phyloP scores from a whole-genome alignment of 2,113 vertebrate genomes.

The Rhabdomys dilectus region DNA sequence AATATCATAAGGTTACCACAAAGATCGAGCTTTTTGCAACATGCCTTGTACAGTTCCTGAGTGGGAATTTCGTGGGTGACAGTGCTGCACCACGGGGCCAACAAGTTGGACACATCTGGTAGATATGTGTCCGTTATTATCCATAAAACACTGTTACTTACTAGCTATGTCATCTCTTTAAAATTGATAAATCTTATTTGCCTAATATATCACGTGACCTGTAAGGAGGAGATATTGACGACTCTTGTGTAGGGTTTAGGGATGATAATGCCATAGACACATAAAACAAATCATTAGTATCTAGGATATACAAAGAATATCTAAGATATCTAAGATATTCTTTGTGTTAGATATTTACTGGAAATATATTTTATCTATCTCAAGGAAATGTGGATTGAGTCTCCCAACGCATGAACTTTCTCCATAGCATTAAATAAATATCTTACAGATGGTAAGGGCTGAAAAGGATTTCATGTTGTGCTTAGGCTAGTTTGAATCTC shows the following conservation, averaged over 20 bases:
- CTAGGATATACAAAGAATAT: not conserved
- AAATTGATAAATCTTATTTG: conserved; percentile 9
- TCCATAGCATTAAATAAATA: not conserved
- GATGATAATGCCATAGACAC: conserved; percentile 19
- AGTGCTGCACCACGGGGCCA: not conserved
- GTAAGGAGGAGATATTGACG: not conserved
- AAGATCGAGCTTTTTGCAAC: not conserved
- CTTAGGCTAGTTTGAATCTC: not conserved
- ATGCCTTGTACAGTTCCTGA: not conserved
- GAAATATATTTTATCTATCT: conserved; percentile 27
- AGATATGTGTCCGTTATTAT: not conserved
- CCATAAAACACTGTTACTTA: not conserved
- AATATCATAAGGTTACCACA: not conserved
- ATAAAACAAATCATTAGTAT: not conserved
- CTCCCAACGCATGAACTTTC: not conserved
- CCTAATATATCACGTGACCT: not conserved
- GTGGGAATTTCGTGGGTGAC: not conserved
- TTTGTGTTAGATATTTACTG: not conserved
- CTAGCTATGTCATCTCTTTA: not conserved
- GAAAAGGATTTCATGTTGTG: not conserved
- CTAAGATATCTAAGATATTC: not conserved
- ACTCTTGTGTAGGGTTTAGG: not conserved
- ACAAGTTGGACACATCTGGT: not conserved
- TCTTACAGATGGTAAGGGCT: not conserved
- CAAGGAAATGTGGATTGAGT: conserved; percentile 10